Evolutionary conservation across 2,888 invertebrate species (phyloP), one percentile per base, ranked within the genome.

Genomic region (Rosalia funebris): DNA sequence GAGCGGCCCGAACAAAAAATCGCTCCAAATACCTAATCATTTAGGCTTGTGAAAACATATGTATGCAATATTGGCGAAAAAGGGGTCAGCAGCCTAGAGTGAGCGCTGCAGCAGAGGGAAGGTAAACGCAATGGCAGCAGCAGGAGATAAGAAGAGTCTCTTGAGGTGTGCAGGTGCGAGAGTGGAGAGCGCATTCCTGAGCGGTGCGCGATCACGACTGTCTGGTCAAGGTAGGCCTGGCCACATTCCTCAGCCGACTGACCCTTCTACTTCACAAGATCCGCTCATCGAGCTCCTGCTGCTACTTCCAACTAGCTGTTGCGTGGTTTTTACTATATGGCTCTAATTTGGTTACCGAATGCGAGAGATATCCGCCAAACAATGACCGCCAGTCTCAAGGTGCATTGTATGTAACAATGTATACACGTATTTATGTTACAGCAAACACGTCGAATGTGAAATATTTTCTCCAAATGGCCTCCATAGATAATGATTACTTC

Each of bases 171-270:
- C 74, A 74, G 73, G 73, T 74, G 73, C 71, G 70, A 73, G 73
- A 76, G 71, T 70, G 73, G 75, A 77, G 74, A 75, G 76, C 76
- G 77, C 77, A 79, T 78, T 79, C 78, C 78, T 78, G 76, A 76
- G 71, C 78, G 72, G 76, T 78, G 77, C 75, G 76, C 75, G 78
- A 78, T 77, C 78, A 77, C 77, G 77, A 78, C 74, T 77, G 78
- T 79, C 78, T 79, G 78, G 79, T 79, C 79, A 79, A 79, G 79
- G 79, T 77, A 77, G 77, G 76, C 76, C 78, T 77, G 76, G 78
- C 75, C 76, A 79, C 78, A 80, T 79, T 80, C 79, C 79, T 75
- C 74, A 74, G 71, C 72, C 75, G 71, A 78, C 75, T 79, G 79
- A 79, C 79, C 79, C 78, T 77, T 79, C 69, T 72, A 69, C 71